phyloP scores from a whole-genome alignment of 2,888 invertebrate genomes.

The Napeogenes sylphis region DNA sequence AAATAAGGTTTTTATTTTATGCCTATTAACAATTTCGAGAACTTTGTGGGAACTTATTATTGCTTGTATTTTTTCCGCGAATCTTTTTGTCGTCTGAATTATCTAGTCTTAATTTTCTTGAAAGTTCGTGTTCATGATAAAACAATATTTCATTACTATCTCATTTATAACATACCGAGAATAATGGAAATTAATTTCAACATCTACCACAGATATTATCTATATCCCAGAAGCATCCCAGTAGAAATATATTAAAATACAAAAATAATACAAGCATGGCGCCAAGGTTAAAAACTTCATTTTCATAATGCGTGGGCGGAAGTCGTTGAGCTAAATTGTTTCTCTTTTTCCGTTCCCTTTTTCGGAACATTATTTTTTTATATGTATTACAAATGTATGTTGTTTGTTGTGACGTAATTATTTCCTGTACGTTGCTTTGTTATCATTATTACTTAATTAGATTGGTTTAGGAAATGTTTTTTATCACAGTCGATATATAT shows the following conservation, averaged over 20 bases:
- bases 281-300: conserved; percentile 63
- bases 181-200: no score
- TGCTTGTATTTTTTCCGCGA: no score
- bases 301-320: conserved; percentile 70
- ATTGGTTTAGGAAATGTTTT: no score
- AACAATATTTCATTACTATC: no score
- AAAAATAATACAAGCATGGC: conserved; percentile 27
- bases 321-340: conserved; percentile 68
- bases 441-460: no score
- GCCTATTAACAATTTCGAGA: neutral
- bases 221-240: neutral
- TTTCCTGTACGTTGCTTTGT: conserved; percentile 31
- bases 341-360: conserved; percentile 47
- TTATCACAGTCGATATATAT: no score
- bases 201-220: no score
- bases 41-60: no score
- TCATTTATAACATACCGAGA: no score
- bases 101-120: no score
- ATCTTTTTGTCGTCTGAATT: no score
- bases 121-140: no score
- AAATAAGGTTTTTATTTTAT: neutral
- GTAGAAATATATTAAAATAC: neutral
- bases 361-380: conserved; percentile 39
- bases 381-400: conserved; percentile 32
- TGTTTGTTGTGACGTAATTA: conserved; percentile 40